These are phyloP conservation scores for Gobio occitaniae DNA, from an alignment of 2,797 vertebrate genomes.

Conservation along the genomic window DNA sequence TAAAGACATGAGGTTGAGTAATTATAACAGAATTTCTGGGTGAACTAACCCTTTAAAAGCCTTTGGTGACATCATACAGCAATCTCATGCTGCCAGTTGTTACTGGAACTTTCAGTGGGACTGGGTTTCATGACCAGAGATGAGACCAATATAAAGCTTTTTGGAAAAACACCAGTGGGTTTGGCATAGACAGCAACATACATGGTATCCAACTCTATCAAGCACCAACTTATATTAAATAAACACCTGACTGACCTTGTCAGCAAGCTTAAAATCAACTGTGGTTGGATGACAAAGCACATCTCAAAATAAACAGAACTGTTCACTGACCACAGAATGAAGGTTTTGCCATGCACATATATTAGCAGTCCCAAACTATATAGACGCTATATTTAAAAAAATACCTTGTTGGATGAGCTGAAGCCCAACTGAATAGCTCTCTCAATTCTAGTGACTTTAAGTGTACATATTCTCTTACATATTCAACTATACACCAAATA, in stretches of 20 bases:
- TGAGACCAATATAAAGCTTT: too few species aligned
- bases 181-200: not conserved
- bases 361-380: not conserved
- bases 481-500: not conserved
- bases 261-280: too few species aligned
- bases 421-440: not conserved
- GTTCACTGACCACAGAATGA: not conserved
- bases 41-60: too few species aligned
- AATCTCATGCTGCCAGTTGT: too few species aligned
- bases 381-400: too few species aligned
- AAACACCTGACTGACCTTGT: too few species aligned
- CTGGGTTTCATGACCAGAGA: too few species aligned
- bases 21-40: too few species aligned
- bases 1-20: too few species aligned
- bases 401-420: not conserved
- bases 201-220: not conserved
- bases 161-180: too few species aligned
- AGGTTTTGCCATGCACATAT: not conserved
- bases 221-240: not conserved
- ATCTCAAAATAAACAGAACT: not conserved
- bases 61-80: too few species aligned
- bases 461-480: fast-evolving
- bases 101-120: too few species aligned
- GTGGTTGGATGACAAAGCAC: not conserved
- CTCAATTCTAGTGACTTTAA: not conserved